Conservation (phyloP, 2,113 vertebrate genomes). For the Petromus typicus region DNA sequence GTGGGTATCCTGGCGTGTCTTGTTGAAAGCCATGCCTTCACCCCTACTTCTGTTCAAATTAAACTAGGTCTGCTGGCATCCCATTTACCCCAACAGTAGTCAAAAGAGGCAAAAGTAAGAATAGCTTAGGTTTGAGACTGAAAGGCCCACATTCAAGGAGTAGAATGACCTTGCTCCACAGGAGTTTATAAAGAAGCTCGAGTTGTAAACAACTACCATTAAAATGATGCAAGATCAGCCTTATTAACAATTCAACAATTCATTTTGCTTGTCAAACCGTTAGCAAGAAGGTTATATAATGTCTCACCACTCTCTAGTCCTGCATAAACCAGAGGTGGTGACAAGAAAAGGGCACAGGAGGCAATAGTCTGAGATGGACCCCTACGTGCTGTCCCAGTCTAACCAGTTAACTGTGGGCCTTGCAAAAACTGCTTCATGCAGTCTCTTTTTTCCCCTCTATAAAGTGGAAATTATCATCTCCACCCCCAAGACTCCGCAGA, state of each 20-base stretch:
- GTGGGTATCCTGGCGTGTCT: not conserved
- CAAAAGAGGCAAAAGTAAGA: not conserved
- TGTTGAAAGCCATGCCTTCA: not conserved
- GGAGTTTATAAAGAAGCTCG: slow-evolving; percentile 14
- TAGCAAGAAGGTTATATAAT: not conserved
- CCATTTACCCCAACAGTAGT: not conserved
- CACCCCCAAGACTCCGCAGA: not conserved
- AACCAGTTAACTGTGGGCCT: not conserved
- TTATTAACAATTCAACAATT: not conserved
- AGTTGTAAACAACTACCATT: not conserved
- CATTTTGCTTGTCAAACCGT: not conserved
- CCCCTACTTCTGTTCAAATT: not conserved
- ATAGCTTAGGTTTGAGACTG: not conserved
- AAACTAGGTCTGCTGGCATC: not conserved
- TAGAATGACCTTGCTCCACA: not conserved
- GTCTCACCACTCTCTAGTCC: not conserved
- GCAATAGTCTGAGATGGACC: not conserved
- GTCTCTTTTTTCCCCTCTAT: not conserved
- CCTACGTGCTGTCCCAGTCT: not conserved
- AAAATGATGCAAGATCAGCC: not conserved
- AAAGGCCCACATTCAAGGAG: not conserved
- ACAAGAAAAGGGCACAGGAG: slow-evolving; percentile 24
- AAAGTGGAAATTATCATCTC: not conserved
- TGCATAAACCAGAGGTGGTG: not conserved
- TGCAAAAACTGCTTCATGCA: not conserved